A percentile compares a stretch with the other conserved stretches of the same genome.
Evolutionary conservation across 2,113 vertebrate genomes (phyloP).

Genomic region (Boulengeromyrus knoepffleri): DNA sequence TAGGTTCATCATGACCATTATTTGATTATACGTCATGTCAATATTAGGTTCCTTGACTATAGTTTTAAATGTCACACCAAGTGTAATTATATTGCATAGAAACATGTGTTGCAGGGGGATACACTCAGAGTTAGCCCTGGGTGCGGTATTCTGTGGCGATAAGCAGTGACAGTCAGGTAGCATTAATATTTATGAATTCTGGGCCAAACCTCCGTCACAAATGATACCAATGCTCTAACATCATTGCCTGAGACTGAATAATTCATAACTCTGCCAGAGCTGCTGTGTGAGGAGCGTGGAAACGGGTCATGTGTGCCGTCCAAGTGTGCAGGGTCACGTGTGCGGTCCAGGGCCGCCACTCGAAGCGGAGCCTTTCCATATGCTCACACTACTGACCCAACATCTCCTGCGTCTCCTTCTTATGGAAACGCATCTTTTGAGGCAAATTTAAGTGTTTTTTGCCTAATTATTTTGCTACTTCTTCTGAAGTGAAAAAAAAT

Average conservation of each 20-base stretch:
- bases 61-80: not conserved
- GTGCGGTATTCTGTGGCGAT: not conserved
- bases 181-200: constrained; percentile 8
- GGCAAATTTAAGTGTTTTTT: not conserved
- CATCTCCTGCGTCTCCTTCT: not conserved
- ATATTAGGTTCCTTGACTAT: not conserved
- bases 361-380: not conserved
- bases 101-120: not conserved
- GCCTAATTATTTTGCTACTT: not conserved
- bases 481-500: not conserved
- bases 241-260: constrained; percentile 6
- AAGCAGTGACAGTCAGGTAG: not conserved
- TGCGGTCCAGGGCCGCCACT: not conserved
- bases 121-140: not conserved
- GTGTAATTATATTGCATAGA: not conserved
- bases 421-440: not conserved
- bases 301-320: not conserved
- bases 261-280: constrained; percentile 3
- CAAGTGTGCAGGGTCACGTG: not conserved
- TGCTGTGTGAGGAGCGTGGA: not conserved
- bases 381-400: not conserved
- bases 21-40: not conserved
- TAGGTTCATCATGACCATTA: not conserved
- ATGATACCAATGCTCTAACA: not conserved
- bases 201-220: not conserved